phyloP scores from a whole-genome alignment of 2,888 invertebrate species.

The Chesias legatella region DNA sequence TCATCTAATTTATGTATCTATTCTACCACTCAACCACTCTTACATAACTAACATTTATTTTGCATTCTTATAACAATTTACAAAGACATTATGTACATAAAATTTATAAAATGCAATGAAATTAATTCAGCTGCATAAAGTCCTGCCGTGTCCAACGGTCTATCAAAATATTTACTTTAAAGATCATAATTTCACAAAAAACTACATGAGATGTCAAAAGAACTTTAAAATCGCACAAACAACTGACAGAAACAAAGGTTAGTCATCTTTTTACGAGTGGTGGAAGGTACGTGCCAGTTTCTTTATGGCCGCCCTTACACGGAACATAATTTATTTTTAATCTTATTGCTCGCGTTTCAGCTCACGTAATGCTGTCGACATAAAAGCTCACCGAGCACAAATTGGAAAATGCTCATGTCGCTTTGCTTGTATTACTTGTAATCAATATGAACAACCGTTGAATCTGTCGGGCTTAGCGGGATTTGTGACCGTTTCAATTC shows the following conservation, averaged over 20 bases:
- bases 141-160: no score
- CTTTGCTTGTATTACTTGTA: slow-evolving; percentile 41
- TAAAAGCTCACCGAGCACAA: slow-evolving; percentile 71
- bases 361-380: slow-evolving; percentile 72
- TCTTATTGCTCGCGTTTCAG: slow-evolving; percentile 72
- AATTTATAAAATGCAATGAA: no score
- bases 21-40: no score
- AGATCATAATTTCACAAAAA: no score
- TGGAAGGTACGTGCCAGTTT: slow-evolving; percentile 33
- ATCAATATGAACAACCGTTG: slow-evolving; percentile 37
- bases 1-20: no score
- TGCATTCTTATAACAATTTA: no score
- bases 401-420: slow-evolving; percentile 65
- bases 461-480: slow-evolving; percentile 18
- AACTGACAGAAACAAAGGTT: slow-evolving; percentile 27
- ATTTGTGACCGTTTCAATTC: background rate
- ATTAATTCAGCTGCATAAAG: no score
- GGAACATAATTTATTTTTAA: slow-evolving; percentile 74
- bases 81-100: no score
- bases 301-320: slow-evolving; percentile 53
- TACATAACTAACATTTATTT: no score
- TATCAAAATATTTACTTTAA: no score
- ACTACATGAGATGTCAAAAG: no score
- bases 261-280: slow-evolving; percentile 28
- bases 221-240: slow-evolving; percentile 17